Evolutionary conservation across 2,888 invertebrate genomes (phyloP), one percentile per base, ranked within the genome.

Genomic region (Dynastes grantii): DNA sequence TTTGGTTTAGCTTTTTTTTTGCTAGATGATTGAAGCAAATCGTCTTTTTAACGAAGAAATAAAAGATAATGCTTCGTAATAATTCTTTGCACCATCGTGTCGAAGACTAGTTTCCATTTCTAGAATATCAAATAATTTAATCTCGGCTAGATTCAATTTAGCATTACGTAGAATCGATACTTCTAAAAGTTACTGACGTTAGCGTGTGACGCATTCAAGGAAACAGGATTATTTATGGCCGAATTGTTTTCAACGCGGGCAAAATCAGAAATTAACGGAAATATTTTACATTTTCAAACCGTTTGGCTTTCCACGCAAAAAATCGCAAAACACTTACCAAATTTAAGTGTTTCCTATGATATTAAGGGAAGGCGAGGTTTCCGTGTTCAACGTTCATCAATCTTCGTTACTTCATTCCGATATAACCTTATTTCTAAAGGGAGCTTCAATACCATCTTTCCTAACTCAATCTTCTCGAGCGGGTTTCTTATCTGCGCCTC

Each of bases 331-430:
- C 55, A 58, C 22, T 58, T 58, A 58, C 55, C 22, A 16, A 58
- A 58, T 58, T 58, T 58, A 58, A 58, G 55, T 58, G 55, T 22
- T 22, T 22, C 8, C 55, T 58, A 22, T 58, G 22, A 58, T 58
- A 58, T 58, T 58, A 22, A 22, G 22, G 55, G 11, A 45, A 1
- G 45, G 45, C 45, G 55, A 32, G 61, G 61, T 75, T 75, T 61
- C 61, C 61, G 45, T 76, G 55, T 83, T 82, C 81, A 75, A 80
- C 79, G 80, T 80, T 80, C 82, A 83, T 83, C 83, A 83, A 83
- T 83, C 82, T 83, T 79, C 75, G 81, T 81, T 79, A 76, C 76
- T 75, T 75, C 76, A 58, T 76, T 58, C 55, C 61, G 73, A 76
- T 79, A 80, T 78, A 77, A 61, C 73, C 73, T 45, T 61, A 75